phyloP scores from a whole-genome alignment of 2,113 vertebrate genomes.

The Myotis lucifugus region DNA sequence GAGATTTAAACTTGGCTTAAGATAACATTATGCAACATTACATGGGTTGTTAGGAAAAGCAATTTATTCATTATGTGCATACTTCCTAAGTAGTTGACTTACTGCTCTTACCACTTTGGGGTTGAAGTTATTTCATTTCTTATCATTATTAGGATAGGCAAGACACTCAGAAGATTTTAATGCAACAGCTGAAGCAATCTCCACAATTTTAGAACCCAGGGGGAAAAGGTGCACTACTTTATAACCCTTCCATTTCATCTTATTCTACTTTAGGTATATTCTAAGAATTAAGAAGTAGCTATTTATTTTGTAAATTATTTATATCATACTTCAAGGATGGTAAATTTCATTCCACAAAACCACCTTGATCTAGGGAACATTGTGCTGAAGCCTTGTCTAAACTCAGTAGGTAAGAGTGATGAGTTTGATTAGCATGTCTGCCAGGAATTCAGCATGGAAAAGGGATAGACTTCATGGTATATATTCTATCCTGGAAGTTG shows the following conservation, averaged over 20 bases:
- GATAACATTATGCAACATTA: conserved; percentile 12
- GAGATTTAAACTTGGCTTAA: conserved; percentile 15
- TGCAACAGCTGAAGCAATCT: background rate
- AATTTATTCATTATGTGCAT: background rate
- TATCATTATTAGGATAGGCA: background rate
- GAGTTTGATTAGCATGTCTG: background rate
- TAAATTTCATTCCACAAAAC: background rate
- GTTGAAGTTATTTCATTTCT: background rate
- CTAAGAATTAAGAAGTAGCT: background rate
- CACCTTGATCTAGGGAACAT: background rate
- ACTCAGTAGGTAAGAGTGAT: background rate
- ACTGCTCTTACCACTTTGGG: background rate
- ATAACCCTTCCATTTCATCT: background rate
- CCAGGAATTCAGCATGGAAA: background rate
- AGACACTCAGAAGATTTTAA: background rate
- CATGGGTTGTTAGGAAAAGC: background rate
- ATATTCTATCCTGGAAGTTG: background rate
- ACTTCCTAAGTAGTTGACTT: background rate
- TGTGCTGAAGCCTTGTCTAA: background rate
- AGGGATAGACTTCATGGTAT: background rate
- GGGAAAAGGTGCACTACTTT: background rate
- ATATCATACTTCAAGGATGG: background rate
- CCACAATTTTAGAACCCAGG: background rate
- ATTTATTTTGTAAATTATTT: background rate
- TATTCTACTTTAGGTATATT: background rate